Evolutionary conservation across 2,797 vertebrate genomes (phyloP).

Genomic region (Limosa lapponica): DNA sequence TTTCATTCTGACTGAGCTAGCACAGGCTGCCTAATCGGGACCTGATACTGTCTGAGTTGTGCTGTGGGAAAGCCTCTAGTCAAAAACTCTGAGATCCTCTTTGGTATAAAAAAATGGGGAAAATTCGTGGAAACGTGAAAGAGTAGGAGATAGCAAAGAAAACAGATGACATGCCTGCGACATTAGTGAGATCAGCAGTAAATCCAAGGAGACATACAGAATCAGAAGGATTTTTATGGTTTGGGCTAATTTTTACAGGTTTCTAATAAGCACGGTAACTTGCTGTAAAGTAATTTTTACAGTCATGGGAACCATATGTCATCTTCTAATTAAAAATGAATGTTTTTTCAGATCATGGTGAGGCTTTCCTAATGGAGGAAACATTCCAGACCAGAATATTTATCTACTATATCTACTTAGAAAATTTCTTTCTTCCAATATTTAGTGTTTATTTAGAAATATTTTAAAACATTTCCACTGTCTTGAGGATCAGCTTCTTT

Average conservation of each 20-base stretch:
- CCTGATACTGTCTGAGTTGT: neutral
- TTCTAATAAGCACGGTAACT: neutral
- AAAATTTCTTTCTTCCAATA: neutral
- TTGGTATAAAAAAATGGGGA: neutral
- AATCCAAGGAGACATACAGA: neutral
- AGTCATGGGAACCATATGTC: neutral
- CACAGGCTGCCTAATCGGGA: neutral
- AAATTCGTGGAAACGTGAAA: neutral
- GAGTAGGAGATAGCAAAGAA: neutral
- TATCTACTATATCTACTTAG: neutral
- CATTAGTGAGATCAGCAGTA: neutral
- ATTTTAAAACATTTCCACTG: neutral
- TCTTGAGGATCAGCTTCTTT: neutral
- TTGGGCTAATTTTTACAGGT: neutral
- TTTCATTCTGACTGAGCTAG: conserved; percentile 11
- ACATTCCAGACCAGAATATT: neutral
- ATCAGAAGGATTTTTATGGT: neutral
- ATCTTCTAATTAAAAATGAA: neutral
- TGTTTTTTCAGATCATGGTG: neutral
- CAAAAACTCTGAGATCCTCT: neutral
- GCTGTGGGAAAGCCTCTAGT: neutral
- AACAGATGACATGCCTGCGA: neutral
- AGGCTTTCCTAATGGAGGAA: neutral
- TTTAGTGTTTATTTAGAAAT: neutral
- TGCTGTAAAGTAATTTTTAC: neutral